Conservation (phyloP, 1,140 invertebrate species). For the Stegodyphus mimosarum region DNA sequence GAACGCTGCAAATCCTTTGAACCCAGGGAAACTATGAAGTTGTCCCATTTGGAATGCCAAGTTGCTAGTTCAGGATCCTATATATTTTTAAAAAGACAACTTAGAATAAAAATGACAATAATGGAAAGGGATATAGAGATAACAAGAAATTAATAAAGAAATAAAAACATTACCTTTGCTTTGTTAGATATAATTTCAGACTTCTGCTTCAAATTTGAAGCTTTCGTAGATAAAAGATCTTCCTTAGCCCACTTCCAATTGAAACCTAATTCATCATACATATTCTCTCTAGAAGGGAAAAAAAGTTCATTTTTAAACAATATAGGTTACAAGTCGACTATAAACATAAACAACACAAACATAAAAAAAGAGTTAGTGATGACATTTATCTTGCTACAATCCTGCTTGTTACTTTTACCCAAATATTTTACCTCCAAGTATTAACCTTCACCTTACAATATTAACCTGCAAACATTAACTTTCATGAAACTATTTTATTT, state of each 20-base stretch:
- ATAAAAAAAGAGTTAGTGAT: no score
- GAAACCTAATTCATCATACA: slow-evolving; percentile 62
- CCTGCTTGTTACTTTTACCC: no score
- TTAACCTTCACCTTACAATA: no score
- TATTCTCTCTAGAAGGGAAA: slow-evolving; percentile 44
- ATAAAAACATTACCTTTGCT: slow-evolving; percentile 63
- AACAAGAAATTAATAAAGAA: not conserved
- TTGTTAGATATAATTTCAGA: slow-evolving; percentile 65
- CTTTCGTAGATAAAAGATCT: slow-evolving; percentile 65
- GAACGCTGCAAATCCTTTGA: slow-evolving; percentile 64
- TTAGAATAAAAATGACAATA: no score
- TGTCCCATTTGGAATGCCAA: slow-evolving; percentile 69
- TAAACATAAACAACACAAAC: no score
- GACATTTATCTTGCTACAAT: no score
- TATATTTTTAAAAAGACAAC: not conserved
- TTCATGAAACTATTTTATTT: no score
- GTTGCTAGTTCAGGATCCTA: slow-evolving; percentile 62
- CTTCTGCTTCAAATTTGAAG: slow-evolving; percentile 65
- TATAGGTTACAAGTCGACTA: no score
- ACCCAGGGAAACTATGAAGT: slow-evolving; percentile 67
- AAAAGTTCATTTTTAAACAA: not conserved
- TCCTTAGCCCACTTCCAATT: slow-evolving; percentile 63
- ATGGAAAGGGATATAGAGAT: not conserved
- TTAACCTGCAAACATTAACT: no score
- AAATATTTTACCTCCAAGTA: no score